A percentile compares a stretch with the other conserved stretches of the same genome.
Evolutionary conservation across 2,797 vertebrate species (phyloP).

Genomic region (Prionace glauca): DNA sequence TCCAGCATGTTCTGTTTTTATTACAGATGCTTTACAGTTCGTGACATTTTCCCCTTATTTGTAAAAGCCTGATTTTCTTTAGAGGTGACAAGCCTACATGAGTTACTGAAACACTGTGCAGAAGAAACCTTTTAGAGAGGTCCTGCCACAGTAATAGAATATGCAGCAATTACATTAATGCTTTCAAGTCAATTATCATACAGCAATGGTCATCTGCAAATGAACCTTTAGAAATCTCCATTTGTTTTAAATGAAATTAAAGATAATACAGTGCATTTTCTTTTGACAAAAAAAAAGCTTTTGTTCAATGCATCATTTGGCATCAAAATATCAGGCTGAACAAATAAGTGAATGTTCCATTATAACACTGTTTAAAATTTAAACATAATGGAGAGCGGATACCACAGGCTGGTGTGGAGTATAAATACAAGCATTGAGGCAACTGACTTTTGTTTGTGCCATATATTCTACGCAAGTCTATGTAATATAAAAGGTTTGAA

Average conservation of each 20-base stretch:
- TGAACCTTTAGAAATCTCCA: not conserved
- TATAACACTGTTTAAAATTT: not conserved
- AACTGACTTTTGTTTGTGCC: not conserved
- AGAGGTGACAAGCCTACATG: not conserved
- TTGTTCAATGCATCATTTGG: not conserved
- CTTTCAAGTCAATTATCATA: not conserved
- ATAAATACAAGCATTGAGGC: not conserved
- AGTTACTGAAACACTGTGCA: not conserved
- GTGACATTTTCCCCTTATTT: not conserved
- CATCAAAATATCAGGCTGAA: not conserved
- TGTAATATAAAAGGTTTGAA: not conserved
- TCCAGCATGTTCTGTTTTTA: not conserved
- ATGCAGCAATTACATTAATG: not conserved
- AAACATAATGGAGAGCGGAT: not conserved
- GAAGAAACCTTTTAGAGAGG: not conserved
- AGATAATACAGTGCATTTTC: not conserved
- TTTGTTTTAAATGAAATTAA: not conserved
- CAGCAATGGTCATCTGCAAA: not conserved
- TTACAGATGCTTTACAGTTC: not conserved
- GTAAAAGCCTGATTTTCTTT: not conserved
- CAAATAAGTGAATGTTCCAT: not conserved
- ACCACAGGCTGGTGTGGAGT: not conserved
- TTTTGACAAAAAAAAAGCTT: not conserved
- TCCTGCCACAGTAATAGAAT: not conserved
- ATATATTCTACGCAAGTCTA: not conserved